A percentile compares a stretch with the other conserved stretches of the same genome.
Evolutionary conservation across 2,797 vertebrate genomes (phyloP).

Genomic region (Antennarius maculatus): DNA sequence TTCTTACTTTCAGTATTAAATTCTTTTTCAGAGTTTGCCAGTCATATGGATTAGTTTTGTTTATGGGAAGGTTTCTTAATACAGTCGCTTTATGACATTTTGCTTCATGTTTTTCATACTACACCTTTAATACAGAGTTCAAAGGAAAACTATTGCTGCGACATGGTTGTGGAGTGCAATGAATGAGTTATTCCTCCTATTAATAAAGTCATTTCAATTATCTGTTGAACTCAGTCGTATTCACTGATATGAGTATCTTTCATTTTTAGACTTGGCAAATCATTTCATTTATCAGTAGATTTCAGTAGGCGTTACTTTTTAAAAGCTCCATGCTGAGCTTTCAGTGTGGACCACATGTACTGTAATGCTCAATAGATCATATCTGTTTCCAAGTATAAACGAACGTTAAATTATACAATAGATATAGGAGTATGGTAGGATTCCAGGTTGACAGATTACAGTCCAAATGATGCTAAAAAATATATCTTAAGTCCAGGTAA

Average conservation of each 20-base stretch:
- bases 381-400: no score
- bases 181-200: constrained; percentile 69
- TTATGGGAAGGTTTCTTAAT: constrained; percentile 70
- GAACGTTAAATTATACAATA: no score
- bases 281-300: neutral
- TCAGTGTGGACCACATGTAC: neutral
- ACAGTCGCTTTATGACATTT: constrained; percentile 71
- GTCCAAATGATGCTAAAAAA: neutral
- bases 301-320: neutral
- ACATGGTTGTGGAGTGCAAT: constrained; percentile 78
- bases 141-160: constrained; percentile 70
- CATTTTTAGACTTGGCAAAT: neutral
- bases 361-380: neutral
- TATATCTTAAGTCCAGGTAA: neutral
- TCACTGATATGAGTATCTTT: neutral
- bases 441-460: no score
- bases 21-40: constrained; percentile 77
- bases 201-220: constrained; percentile 71
- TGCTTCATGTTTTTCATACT: constrained; percentile 78
- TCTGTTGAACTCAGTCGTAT: constrained; percentile 30
- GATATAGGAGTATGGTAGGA: no score
- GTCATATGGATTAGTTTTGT: constrained; percentile 71
- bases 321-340: neutral
- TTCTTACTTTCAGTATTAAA: constrained; percentile 85
- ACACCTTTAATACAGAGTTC: constrained; percentile 77